Base-by-base conservation (phyloP, 2,113 vertebrate species). In the Oenanthe melanoleuca region DNA sequence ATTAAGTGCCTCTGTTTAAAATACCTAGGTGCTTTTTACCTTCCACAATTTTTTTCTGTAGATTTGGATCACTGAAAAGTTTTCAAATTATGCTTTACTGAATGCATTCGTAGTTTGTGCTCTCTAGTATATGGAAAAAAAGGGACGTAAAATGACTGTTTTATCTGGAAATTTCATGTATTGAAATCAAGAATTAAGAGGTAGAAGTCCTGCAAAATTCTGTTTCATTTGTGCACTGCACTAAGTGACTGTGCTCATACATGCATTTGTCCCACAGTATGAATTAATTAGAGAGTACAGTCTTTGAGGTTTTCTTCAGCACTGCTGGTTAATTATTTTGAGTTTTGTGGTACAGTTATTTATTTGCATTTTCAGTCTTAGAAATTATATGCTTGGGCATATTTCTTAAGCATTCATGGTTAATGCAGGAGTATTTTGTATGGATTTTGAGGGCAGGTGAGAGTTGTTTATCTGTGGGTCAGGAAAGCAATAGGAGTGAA, bases 401-500 rank as follows among this genome's bases (percentile, higher is more conserved):
- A 77, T 88, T 78, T 93, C 70, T 79, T 50, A 45, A 77, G 28
- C 17, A 61, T 50, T 75, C 53, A 26, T 67, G 55, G 33, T 12
- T 77, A 64, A 56, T 42, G 25, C 55, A 53, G 50, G 26, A 83
- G 9, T 73, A 67, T 75, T 87, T 89, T 92, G 37, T 22, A 28
- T 60, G 4, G 15, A 77, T 92, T 80, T 70, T 77, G 57, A n/a
- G 33, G 33, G 34, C 65, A 61, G 5, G 40, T 78, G 9, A 75
- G 14, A 64, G 42, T 57, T 88, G 23, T 52, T 94, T 91, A 63
- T 94, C 69, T 78, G 34, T 86, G 47, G 72, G 61, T 95, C 85
- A 91, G 86, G 42, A 90, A 91, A 89, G 59, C 71, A 86, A 44
- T 70, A 78, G 94, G 79, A 95, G 94, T 97, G 98, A 97, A 98